Evolutionary conservation across 2,888 invertebrate genomes (phyloP).

Genomic region (Hymenopus coronatus): DNA sequence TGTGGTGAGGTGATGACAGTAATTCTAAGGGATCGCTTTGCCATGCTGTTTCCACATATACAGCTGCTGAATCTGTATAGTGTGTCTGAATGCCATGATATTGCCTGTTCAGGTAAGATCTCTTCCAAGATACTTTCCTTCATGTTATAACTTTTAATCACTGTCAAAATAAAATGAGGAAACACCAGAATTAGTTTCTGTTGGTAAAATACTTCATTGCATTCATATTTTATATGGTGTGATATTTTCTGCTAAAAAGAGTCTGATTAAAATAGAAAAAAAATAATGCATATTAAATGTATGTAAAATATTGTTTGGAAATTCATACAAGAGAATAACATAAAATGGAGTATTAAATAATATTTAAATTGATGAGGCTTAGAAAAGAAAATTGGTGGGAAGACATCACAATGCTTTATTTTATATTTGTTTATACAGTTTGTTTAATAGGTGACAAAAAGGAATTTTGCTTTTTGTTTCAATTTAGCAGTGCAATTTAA

Average conservation of each 20-base stretch:
- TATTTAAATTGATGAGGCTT: too few relatives aligned
- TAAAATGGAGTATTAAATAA: too few relatives aligned
- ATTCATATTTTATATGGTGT: background rate
- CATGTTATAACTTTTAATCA: background rate
- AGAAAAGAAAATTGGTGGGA: too few relatives aligned
- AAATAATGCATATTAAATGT: too few relatives aligned
- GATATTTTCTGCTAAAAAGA: background rate
- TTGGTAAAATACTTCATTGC: background rate
- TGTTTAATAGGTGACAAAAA: too few relatives aligned
- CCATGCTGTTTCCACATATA: conserved; percentile 35
- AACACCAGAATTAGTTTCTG: background rate
- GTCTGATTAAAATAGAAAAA: background rate
- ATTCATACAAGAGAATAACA: too few relatives aligned
- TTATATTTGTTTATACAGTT: too few relatives aligned
- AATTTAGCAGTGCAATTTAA: too few relatives aligned
- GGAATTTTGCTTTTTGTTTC: too few relatives aligned
- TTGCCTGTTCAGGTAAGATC: conserved; percentile 37
- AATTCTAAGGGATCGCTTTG: conserved; percentile 35
- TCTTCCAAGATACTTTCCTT: background rate
- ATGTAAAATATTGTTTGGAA: too few relatives aligned
- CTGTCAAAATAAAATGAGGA: background rate
- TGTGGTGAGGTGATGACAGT: conserved; percentile 40
- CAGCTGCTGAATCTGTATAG: conserved; percentile 39
- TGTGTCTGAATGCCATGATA: conserved; percentile 39
- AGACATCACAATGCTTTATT: too few relatives aligned